phyloP scores from a whole-genome alignment of 2,113 vertebrate genomes.

The Stegostoma tigrinum region DNA sequence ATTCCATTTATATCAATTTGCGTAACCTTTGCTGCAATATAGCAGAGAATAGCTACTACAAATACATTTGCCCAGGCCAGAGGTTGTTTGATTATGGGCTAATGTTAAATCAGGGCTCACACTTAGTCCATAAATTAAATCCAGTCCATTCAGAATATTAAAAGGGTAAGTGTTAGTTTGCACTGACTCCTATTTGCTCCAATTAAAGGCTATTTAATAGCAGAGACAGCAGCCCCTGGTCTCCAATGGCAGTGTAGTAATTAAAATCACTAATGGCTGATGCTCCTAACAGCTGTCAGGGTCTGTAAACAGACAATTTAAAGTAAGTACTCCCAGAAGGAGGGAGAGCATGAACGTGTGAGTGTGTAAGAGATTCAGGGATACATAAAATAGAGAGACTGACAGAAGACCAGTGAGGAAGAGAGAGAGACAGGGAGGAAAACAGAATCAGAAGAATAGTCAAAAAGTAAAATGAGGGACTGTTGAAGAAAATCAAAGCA shows the following conservation, averaged over 20 bases:
- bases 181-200: slow-evolving; percentile 22
- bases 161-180: not conserved
- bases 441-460: not conserved
- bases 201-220: slow-evolving; percentile 29
- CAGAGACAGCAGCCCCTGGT: slow-evolving; percentile 8
- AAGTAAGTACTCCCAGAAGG: slow-evolving; percentile 32
- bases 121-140: slow-evolving; percentile 3
- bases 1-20: slow-evolving; percentile 4
- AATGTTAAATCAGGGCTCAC: not conserved
- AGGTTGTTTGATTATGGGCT: not conserved
- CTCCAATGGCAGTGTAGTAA: slow-evolving; percentile 35
- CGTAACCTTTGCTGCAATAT: not conserved
- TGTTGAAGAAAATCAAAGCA: not conserved
- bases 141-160: not conserved
- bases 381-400: not conserved
- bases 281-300: slow-evolving; percentile 35
- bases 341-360: not conserved
- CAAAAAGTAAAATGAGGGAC: not conserved
- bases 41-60: not conserved
- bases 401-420: not conserved
- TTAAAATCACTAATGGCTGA: slow-evolving; percentile 35
- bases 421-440: not conserved
- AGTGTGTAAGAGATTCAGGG: not conserved
- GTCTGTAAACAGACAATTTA: slow-evolving; percentile 34
- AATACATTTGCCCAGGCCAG: not conserved